A percentile compares a stretch with the other conserved stretches of the same genome.
phyloP scores from a whole-genome alignment of 2,888 invertebrate genomes.

The Ormyrus labotus region DNA sequence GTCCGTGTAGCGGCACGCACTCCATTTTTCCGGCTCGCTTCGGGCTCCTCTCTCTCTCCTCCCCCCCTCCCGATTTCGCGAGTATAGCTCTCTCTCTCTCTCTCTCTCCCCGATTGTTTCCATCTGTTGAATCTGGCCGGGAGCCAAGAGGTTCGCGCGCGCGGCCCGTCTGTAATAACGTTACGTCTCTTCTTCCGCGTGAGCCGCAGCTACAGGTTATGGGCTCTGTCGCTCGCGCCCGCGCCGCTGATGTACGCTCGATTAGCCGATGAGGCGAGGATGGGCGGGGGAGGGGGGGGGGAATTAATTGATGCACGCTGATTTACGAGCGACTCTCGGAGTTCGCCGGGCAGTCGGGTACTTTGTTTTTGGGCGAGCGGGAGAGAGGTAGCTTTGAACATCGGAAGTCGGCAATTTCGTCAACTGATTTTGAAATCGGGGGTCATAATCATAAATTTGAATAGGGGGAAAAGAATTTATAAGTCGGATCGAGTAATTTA shows the following conservation, averaged over 20 bases:
- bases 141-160: slow-evolving; percentile 59
- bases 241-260: neutral
- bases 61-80: slow-evolving; percentile 12
- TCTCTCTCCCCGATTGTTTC: slow-evolving; percentile 63
- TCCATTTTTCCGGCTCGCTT: neutral
- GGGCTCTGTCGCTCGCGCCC: neutral
- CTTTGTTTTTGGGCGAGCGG: too few species aligned
- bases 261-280: neutral
- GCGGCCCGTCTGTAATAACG: slow-evolving; percentile 63
- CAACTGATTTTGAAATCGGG: too few species aligned
- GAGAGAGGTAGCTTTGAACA: too few species aligned
- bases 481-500: too few species aligned
- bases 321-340: too few species aligned
- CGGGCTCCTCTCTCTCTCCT: neutral
- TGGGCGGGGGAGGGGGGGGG: neutral
- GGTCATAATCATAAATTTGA: too few species aligned
- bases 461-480: too few species aligned
- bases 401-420: too few species aligned
- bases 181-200: slow-evolving; percentile 54
- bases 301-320: too few species aligned
- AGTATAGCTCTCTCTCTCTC: slow-evolving; percentile 20
- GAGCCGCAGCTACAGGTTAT: slow-evolving; percentile 33
- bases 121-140: slow-evolving; percentile 70
- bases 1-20: too few species aligned
- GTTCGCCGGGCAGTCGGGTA: too few species aligned